These are phyloP conservation scores for Glaucidium brasilianum DNA, from an alignment of 2,113 vertebrate genomes.

Conservation along the genomic window DNA sequence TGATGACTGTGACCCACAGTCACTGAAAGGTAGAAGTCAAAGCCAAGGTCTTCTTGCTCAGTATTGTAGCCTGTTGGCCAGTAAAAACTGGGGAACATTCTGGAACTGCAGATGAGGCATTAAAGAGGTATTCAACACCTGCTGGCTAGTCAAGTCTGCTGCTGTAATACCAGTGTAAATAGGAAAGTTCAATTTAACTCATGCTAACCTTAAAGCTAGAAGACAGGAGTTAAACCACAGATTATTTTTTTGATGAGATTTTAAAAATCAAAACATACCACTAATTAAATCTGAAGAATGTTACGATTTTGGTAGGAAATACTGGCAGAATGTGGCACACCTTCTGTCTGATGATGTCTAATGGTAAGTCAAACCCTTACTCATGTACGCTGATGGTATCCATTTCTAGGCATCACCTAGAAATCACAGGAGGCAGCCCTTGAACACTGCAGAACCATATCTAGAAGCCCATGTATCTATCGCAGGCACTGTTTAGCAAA, in stretches of 20 bases:
- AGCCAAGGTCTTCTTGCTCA: background rate
- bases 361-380: background rate
- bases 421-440: background rate
- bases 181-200: background rate
- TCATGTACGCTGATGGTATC: rapidly evolving
- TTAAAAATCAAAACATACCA: background rate
- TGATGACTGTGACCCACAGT: background rate
- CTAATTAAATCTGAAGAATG: background rate
- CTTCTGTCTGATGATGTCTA: background rate
- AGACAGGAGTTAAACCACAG: background rate
- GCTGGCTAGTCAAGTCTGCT: background rate
- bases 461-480: background rate
- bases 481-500: background rate
- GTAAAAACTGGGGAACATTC: background rate
- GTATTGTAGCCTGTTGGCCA: background rate
- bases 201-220: background rate
- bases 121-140: background rate
- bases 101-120: background rate
- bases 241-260: background rate
- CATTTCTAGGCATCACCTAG: background rate
- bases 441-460: rapidly evolving
- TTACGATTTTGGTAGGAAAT: background rate
- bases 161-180: background rate
- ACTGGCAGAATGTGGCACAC: background rate
- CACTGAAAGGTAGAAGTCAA: background rate